phyloP scores from a whole-genome alignment of 2,888 invertebrate species.

The Drosophila melanocephala region DNA sequence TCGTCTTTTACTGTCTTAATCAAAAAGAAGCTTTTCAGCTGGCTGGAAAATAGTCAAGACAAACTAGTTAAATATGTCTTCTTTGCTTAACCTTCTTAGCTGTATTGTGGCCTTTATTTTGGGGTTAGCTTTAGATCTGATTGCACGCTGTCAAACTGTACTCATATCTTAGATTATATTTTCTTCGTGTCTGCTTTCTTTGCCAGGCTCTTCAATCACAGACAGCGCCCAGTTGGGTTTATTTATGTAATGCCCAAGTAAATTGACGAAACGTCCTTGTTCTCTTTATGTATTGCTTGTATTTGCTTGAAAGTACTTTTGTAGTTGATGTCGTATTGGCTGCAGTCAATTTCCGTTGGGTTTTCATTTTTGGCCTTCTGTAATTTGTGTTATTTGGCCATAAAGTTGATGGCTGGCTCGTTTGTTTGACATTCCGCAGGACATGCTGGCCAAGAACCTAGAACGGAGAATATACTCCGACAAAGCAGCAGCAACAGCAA shows the following conservation, averaged over 20 bases:
- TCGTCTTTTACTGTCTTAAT: background rate
- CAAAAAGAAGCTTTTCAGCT: background rate
- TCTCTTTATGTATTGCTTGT: slow-evolving; percentile 19
- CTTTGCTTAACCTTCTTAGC: background rate
- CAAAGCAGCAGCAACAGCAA: slow-evolving; percentile 54
- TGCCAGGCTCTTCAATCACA: background rate
- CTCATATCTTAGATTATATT: slow-evolving; percentile 3
- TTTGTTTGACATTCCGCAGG: slow-evolving; percentile 82
- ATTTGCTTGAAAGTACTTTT: slow-evolving; percentile 2
- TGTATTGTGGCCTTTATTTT: background rate
- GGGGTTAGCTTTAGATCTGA: slow-evolving; percentile 8
- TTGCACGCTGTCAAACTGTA: slow-evolving; percentile 2
- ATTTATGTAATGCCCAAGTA: slow-evolving; percentile 43
- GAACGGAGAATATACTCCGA: slow-evolving; percentile 9
- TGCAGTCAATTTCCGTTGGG: slow-evolving; percentile 51
- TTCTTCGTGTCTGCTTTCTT: background rate
- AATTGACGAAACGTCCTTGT: slow-evolving; percentile 72
- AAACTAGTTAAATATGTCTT: background rate
- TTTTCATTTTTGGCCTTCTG: slow-evolving; percentile 52
- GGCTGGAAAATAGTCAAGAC: background rate
- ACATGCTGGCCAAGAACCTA: slow-evolving; percentile 60
- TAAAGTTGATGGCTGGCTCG: slow-evolving; percentile 79
- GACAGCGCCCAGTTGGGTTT: slow-evolving; percentile 12
- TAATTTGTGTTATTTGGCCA: slow-evolving; percentile 72
- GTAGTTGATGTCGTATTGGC: slow-evolving; percentile 37